Evolutionary conservation across 2,888 invertebrate genomes (phyloP).

Genomic region (Gymnosoma rotundatum): DNA sequence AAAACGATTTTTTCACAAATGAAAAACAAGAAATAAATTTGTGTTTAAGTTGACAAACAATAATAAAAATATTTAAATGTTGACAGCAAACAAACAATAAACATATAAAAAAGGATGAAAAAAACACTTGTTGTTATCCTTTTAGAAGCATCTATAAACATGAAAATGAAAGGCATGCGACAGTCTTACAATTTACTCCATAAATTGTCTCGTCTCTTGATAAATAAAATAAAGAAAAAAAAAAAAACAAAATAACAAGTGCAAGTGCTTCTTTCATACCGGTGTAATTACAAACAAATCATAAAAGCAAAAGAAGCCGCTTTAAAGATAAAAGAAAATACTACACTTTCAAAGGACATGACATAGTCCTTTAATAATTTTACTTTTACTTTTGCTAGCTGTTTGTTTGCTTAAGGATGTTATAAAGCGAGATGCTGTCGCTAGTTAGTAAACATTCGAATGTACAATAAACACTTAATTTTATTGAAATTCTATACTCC

Average conservation of each 20-base stretch:
- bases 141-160: constrained; percentile 20
- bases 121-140: constrained; percentile 34
- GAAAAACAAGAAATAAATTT: neutral
- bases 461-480: constrained; percentile 22
- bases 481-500: neutral
- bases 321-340: constrained; percentile 15
- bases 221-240: constrained; percentile 30
- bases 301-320: constrained; percentile 61
- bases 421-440: constrained; percentile 20
- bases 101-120: neutral
- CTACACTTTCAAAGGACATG: constrained; percentile 17
- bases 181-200: constrained; percentile 44
- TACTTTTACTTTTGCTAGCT: neutral
- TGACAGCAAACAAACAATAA: constrained; percentile 12
- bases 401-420: neutral
- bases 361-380: neutral
- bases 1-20: constrained; percentile 4
- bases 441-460: neutral
- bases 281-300: constrained; percentile 55
- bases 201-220: constrained; percentile 50
- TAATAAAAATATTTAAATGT: constrained; percentile 57
- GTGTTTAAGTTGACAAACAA: constrained; percentile 53
- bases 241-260: constrained; percentile 52
- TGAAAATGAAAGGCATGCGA: constrained; percentile 52
- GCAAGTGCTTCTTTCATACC: constrained; percentile 53